Conservation (phyloP, 2,888 invertebrate species). For the Aromia moschata region DNA sequence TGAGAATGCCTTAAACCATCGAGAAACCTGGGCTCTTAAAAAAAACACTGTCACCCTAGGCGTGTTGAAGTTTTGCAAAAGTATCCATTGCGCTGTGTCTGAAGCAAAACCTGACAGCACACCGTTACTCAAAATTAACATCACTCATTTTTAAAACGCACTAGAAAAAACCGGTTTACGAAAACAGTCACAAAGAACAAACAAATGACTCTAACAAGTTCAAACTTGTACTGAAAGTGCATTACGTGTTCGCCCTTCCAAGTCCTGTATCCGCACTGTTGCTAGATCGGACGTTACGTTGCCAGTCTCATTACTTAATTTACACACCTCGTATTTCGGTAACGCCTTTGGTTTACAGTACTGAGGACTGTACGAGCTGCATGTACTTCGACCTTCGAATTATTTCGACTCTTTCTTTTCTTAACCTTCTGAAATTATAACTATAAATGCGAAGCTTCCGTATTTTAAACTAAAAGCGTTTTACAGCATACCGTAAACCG, state of each 20-base stretch:
- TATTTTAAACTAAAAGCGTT: too few relatives aligned
- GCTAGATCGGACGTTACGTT: background rate
- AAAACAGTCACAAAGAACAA: background rate
- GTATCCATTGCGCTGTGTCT: slow-evolving; percentile 23
- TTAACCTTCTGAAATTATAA: too few relatives aligned
- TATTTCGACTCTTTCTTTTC: too few relatives aligned
- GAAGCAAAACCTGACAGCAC: slow-evolving; percentile 28
- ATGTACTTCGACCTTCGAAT: too few relatives aligned
- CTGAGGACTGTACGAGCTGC: too few relatives aligned
- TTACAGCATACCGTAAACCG: too few relatives aligned
- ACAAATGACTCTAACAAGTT: background rate
- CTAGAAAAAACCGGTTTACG: slow-evolving; percentile 15
- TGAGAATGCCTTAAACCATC: slow-evolving; percentile 4
- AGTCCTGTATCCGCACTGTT: background rate
- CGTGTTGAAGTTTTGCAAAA: background rate
- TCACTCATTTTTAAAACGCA: slow-evolving; percentile 20
- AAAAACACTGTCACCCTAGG: slow-evolving; percentile 4
- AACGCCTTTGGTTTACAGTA: too few relatives aligned
- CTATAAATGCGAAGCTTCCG: too few relatives aligned
- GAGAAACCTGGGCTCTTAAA: background rate
- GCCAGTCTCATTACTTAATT: background rate
- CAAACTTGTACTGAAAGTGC: slow-evolving; percentile 2
- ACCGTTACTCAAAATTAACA: slow-evolving; percentile 20
- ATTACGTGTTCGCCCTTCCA: background rate
- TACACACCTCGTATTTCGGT: background rate